Conservation (phyloP, 2,797 vertebrate species). For the Mormyrops attenuatus region DNA sequence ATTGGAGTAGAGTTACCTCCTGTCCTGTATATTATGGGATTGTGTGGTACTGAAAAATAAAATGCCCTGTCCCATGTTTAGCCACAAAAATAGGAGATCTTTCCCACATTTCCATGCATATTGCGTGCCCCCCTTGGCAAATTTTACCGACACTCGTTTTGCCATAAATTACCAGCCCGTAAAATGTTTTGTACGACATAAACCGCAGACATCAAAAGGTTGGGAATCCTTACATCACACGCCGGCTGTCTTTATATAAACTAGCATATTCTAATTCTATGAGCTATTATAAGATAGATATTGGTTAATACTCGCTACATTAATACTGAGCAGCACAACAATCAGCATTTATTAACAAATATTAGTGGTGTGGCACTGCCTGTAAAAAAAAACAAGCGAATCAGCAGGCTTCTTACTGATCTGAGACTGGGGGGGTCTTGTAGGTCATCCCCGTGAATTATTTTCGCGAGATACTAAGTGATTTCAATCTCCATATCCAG, state of each 20-base stretch:
- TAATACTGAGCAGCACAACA: background rate
- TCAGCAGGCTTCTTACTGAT: background rate
- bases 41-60: background rate
- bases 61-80: background rate
- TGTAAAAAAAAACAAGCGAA: background rate
- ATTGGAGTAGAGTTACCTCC: background rate
- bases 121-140: background rate
- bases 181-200: background rate
- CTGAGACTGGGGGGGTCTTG: background rate
- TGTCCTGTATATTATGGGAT: background rate
- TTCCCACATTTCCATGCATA: background rate
- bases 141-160: background rate
- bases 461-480: background rate
- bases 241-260: background rate
- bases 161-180: background rate
- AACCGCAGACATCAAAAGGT: background rate
- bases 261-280: background rate
- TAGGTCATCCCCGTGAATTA: background rate
- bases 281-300: background rate
- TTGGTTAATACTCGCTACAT: background rate
- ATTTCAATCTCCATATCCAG: conserved; percentile 2
- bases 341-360: background rate
- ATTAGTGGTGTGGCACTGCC: background rate
- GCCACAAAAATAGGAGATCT: background rate
- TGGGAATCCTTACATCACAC: background rate